These are phyloP conservation scores for Lissocephala sabroskyi DNA, from an alignment of 2,888 invertebrate species.

Conservation along the genomic window DNA sequence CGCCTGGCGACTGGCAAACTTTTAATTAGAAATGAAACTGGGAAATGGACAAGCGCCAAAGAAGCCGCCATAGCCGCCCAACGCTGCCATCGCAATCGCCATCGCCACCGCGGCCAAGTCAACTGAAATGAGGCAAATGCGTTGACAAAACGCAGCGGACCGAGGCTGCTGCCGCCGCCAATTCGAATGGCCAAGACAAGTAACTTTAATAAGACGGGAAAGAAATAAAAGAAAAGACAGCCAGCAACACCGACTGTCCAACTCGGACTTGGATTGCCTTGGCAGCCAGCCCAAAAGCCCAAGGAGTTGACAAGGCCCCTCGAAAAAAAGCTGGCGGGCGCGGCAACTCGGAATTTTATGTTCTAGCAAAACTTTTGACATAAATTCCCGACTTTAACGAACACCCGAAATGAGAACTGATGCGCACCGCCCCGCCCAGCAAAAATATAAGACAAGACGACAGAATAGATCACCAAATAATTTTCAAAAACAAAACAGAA, in stretches of 20 bases:
- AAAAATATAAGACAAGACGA: too few species aligned
- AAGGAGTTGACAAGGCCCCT: too few species aligned
- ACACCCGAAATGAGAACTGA: slow-evolving; percentile 49
- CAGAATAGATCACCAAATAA: too few species aligned
- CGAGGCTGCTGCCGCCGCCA: neutral
- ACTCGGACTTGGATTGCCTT: too few species aligned
- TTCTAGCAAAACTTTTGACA: slow-evolving; percentile 53
- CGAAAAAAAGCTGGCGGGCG: neutral
- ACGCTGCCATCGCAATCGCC: too few species aligned
- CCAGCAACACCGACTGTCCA: too few species aligned
- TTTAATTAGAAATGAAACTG: slow-evolving; percentile 61
- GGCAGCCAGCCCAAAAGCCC: too few species aligned
- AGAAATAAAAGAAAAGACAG: neutral
- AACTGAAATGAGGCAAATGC: slow-evolving; percentile 58
- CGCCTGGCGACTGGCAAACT: slow-evolving; percentile 31
- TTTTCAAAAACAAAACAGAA: too few species aligned
- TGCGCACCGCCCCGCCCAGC: too few species aligned
- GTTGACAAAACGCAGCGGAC: slow-evolving; percentile 44
- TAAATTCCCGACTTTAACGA: slow-evolving; percentile 42
- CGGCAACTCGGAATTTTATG: slow-evolving; percentile 27
- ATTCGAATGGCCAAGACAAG: neutral
- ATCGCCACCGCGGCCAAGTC: too few species aligned
- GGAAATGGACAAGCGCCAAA: slow-evolving; percentile 28
- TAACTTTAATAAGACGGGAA: slow-evolving; percentile 4
- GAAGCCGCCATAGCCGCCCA: too few species aligned